Evolutionary conservation across 2,888 invertebrate genomes (phyloP).

Genomic region (Myathropa florea): DNA sequence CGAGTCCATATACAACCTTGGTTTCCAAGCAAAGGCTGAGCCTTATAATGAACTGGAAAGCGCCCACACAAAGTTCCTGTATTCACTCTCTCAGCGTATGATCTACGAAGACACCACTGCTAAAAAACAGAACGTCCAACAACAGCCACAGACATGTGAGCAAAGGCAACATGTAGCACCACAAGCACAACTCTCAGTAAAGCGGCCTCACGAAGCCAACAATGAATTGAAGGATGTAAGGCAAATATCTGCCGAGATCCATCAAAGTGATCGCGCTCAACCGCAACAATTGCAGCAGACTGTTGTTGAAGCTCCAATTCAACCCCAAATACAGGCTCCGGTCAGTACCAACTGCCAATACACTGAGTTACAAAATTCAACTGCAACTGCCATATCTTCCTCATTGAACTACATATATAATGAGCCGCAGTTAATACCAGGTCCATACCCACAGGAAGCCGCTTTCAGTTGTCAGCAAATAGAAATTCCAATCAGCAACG

Average conservation of each 20-base stretch:
- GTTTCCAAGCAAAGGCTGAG: slow-evolving; percentile 89
- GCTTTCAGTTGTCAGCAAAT: slow-evolving; percentile 10
- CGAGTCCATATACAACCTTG: slow-evolving; percentile 90
- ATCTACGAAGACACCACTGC: slow-evolving; percentile 84
- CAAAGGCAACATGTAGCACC: slow-evolving; percentile 87
- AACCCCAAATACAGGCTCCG: slow-evolving; percentile 39
- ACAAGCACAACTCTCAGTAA: slow-evolving; percentile 34
- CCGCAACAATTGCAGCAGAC: slow-evolving; percentile 72
- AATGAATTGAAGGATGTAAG: slow-evolving; percentile 14
- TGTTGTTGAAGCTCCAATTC: slow-evolving; percentile 58
- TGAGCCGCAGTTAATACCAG: slow-evolving; percentile 44
- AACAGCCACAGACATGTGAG: slow-evolving; percentile 80
- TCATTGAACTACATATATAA: slow-evolving; percentile 69
- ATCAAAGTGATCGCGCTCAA: slow-evolving; percentile 46
- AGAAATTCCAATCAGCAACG: slow-evolving; percentile 72
- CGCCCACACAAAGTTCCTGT: slow-evolving; percentile 89
- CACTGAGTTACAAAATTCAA: slow-evolving; percentile 69
- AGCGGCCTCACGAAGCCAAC: slow-evolving; percentile 18
- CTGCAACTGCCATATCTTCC: slow-evolving; percentile 72
- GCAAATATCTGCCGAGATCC: slow-evolving; percentile 21
- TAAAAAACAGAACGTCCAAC: slow-evolving; percentile 75
- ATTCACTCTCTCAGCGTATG: slow-evolving; percentile 86
- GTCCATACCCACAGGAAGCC: slow-evolving; percentile 29
- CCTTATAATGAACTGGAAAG: slow-evolving; percentile 88
- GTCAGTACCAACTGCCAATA: slow-evolving; percentile 41